A percentile compares a stretch with the other conserved stretches of the same genome.
These are phyloP conservation scores for Coptotermes formosanus DNA, from an alignment of 1,140 invertebrate species.

Conservation along the genomic window DNA sequence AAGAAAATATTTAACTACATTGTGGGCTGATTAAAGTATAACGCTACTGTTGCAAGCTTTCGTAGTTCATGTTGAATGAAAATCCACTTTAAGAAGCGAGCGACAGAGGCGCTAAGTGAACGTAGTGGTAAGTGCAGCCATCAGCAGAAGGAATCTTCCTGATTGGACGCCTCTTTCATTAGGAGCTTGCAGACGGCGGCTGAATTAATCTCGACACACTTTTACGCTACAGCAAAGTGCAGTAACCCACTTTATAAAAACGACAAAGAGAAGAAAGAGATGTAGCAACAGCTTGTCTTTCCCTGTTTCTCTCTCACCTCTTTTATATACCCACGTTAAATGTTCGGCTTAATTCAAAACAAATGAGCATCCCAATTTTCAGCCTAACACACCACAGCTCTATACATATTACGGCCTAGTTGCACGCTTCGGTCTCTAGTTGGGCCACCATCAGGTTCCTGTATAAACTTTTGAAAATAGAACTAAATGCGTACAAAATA, in stretches of 20 bases:
- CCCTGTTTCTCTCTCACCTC: not conserved
- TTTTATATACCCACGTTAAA: not conserved
- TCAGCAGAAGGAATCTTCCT: not conserved
- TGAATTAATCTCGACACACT: slow-evolving; percentile 13
- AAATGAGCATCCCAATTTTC: not conserved
- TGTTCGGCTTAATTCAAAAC: not conserved
- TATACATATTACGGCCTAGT: too few relatives aligned
- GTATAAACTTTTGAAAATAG: too few relatives aligned
- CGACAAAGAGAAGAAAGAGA: not conserved
- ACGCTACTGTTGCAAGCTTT: not conserved
- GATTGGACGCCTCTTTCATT: slow-evolving; percentile 17
- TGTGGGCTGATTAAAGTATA: not conserved
- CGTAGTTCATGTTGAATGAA: not conserved
- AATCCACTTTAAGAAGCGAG: slow-evolving; percentile 4
- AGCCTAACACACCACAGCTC: too few relatives aligned
- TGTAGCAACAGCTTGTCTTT: not conserved
- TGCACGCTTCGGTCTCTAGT: too few relatives aligned
- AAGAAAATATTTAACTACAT: not conserved
- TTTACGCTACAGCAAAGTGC: not conserved
- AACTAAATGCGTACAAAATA: too few relatives aligned
- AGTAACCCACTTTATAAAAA: slow-evolving; percentile 17
- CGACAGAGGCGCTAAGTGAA: slow-evolving; percentile 8
- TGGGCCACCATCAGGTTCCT: too few relatives aligned
- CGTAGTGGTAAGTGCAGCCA: not conserved
- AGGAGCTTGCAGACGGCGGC: not conserved